A percentile compares a stretch with the other conserved stretches of the same genome.
Evolutionary conservation across 2,113 vertebrate species (phyloP).

Genomic region (Mesembrinibis cayennensis): DNA sequence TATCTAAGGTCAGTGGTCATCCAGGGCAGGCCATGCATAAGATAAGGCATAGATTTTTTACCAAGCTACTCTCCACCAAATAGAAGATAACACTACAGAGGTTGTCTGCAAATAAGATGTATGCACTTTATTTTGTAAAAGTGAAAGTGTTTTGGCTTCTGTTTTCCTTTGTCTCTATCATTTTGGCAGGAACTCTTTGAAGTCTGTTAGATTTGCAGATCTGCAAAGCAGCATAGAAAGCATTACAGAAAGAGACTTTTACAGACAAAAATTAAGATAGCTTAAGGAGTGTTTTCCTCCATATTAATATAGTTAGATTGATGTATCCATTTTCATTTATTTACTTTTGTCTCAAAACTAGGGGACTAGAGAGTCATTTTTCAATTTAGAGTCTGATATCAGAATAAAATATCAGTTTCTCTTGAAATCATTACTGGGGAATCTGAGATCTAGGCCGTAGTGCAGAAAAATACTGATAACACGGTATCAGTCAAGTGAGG

Average conservation of each 20-base stretch:
- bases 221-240: background rate
- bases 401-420: background rate
- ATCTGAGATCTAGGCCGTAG: background rate
- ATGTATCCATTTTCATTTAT: background rate
- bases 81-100: background rate
- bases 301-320: background rate
- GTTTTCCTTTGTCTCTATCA: background rate
- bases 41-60: constrained; percentile 20
- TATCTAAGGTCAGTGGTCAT: constrained; percentile 3
- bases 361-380: background rate
- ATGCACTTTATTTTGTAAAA: background rate
- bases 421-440: background rate
- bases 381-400: background rate
- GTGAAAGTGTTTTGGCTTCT: background rate
- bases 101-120: background rate
- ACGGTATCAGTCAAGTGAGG: background rate
- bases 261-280: background rate
- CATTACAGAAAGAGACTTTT: background rate
- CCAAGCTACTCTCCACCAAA: background rate
- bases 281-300: background rate
- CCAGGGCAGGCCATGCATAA: background rate
- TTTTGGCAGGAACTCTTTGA: background rate
- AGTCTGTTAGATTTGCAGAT: background rate
- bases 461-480: background rate
- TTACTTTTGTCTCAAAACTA: background rate